Conservation (phyloP, 2,888 invertebrate genomes). For the Magallana nippona region DNA sequence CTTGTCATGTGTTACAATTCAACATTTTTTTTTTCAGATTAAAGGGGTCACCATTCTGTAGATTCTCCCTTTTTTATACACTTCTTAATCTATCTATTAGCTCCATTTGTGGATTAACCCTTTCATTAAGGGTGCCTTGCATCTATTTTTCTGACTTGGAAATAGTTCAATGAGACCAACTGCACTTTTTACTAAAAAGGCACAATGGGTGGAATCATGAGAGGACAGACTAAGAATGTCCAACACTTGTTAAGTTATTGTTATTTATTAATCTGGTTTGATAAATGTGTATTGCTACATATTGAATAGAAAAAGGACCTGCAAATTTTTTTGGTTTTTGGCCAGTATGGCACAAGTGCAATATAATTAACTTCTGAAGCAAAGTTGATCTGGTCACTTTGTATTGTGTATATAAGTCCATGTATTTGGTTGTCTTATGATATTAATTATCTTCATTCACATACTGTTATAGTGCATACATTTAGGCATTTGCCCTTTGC, state of each 20-base stretch:
- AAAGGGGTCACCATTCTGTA: too few species aligned
- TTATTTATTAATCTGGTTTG: neutral
- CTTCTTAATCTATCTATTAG: too few species aligned
- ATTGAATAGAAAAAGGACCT: neutral
- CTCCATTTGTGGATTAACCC: too few species aligned
- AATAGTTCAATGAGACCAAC: too few species aligned
- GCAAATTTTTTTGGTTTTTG: neutral
- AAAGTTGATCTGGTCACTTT: constrained; percentile 31
- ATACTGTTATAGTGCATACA: constrained; percentile 19
- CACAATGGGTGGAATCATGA: too few species aligned
- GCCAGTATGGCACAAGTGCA: constrained; percentile 43
- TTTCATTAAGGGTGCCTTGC: too few species aligned
- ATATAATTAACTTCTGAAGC: constrained; percentile 34
- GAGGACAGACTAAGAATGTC: neutral
- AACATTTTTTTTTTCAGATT: too few species aligned
- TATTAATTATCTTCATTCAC: constrained; percentile 24
- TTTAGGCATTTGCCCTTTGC: constrained; percentile 13
- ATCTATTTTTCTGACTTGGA: too few species aligned
- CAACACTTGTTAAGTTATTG: neutral
- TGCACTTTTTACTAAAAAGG: too few species aligned
- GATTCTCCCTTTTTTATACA: too few species aligned
- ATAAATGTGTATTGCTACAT: constrained; percentile 7
- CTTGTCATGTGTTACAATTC: too few species aligned
- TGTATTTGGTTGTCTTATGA: constrained; percentile 32
- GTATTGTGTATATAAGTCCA: constrained; percentile 23